Base-by-base conservation (phyloP, 1,140 invertebrate genomes). In the Cydia pomonella region DNA sequence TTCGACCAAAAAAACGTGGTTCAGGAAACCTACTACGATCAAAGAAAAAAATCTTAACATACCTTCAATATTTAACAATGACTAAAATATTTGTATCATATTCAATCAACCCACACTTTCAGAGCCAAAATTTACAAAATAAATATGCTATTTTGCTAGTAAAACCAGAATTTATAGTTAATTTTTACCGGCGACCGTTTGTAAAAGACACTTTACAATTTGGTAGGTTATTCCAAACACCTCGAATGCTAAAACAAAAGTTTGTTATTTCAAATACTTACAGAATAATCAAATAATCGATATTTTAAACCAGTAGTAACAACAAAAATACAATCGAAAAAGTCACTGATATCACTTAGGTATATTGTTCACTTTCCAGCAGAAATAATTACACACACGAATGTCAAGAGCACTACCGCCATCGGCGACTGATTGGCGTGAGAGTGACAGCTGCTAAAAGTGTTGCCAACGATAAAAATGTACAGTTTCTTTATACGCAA, bases 201-300 rank as follows among this genome's bases (percentile, higher is more conserved):
- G 9, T 41, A 69, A 69, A n/a, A 33, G 21, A 9, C 29, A 69
- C 64, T 69, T 41, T 21, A 18, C 18, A 41, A 69, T 69, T 69
- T 69, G 27, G 64, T 69, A 33, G 64, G 64, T 69, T 69, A 69
- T 33, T 33, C 16, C 64, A 69, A 69, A 69, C 25, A 69, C 64
- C 12, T 38, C 29, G 21, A 59, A 59, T 59, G 16, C 16, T 59
- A 33, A 27, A 69, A 18, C 29, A 25, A 33, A 33, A 33, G 29
- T 18, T 38, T 2, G 12, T 12, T 64, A 29, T 29, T 69, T 69
- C 33, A 18, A 69, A 69, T 69, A 69, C 64, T 69, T 69, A 69
- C 64, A 69, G 33, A 16, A 33, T 69, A 69, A 21, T 21, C n/a
- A 38, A 69, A 41, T 69, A 1, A 9, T 2, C n/a, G 33, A 38